Percentiles rank a stretch among this genome's conserved stretches.
These are phyloP conservation scores for Zootoca vivipara DNA, from an alignment of 2,113 vertebrate species.

Conservation along the genomic window DNA sequence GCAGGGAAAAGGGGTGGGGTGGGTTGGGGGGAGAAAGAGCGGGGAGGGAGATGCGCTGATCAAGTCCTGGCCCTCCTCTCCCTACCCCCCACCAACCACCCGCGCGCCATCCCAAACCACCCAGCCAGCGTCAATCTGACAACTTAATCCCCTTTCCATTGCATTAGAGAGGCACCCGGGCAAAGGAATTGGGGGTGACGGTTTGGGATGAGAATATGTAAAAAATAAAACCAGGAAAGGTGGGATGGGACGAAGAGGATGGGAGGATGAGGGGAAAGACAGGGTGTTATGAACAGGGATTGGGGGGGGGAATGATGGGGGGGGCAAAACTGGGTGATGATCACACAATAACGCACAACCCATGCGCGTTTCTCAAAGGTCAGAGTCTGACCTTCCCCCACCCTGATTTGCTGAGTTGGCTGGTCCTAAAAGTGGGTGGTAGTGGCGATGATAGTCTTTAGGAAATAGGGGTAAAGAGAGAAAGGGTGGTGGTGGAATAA, in stretches of 20 bases:
- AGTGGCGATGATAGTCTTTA: not conserved
- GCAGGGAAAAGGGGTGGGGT: not conserved
- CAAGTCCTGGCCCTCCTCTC: not conserved
- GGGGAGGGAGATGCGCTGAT: not conserved
- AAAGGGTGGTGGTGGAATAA: not conserved
- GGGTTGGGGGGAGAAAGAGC: fast-evolving
- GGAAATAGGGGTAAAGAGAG: not conserved
- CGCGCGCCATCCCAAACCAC: not conserved
- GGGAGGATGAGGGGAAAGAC: not conserved
- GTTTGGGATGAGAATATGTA: not conserved
- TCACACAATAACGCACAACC: not conserved
- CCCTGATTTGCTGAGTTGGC: not conserved
- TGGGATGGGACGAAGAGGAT: not conserved
- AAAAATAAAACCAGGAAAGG: not conserved
- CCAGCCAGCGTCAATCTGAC: not conserved
- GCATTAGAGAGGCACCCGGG: not conserved
- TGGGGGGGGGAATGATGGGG: not conserved
- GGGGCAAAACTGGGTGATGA: not conserved
- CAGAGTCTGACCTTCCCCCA: too few species aligned
- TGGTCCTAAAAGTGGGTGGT: not conserved
- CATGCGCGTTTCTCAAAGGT: not conserved
- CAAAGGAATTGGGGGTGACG: not conserved
- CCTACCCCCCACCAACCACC: too few species aligned
- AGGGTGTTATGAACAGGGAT: too few species aligned
- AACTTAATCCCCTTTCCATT: slow-evolving; percentile 13